Conservation (phyloP, 37 sponge, comb jelly and placozoan genomes). For the Spongilla lacustris region DNA sequence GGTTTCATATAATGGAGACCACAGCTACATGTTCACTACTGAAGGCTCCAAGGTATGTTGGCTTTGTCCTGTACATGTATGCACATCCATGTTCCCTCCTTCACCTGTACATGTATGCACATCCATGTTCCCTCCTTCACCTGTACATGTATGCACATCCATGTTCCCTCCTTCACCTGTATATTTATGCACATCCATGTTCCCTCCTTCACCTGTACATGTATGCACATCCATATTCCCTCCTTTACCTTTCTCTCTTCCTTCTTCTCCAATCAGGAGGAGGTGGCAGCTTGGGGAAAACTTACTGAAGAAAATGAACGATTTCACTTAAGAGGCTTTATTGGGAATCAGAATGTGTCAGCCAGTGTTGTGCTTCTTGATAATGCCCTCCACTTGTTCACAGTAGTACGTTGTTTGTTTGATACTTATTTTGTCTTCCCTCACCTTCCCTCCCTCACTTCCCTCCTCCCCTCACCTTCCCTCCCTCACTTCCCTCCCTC, state of each 20-base stretch:
- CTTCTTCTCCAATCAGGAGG: neutral
- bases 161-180: neutral
- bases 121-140: neutral
- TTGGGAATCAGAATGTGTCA: slow-evolving; percentile 38
- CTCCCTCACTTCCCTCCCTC: neutral
- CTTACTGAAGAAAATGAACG: slow-evolving; percentile 27
- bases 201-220: neutral
- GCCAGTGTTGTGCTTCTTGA: slow-evolving; percentile 63
- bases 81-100: neutral
- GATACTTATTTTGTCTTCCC: neutral
- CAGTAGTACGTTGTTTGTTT: slow-evolving; percentile 34
- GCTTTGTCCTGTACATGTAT: neutral
- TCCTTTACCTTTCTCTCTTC: neutral
- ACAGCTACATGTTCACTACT: neutral
- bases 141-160: neutral
- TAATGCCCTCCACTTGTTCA: slow-evolving; percentile 65
- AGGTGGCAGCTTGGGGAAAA: slow-evolving; percentile 1
- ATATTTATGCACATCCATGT: neutral
- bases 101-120: neutral
- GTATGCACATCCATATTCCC: neutral
- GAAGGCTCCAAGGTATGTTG: neutral
- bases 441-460: neutral
- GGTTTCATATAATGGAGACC: neutral
- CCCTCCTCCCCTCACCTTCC: neutral
- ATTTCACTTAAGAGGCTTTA: slow-evolving; percentile 26